A percentile compares a stretch with the other conserved stretches of the same genome.
phyloP scores from a whole-genome alignment of 2,797 vertebrate species.

The Heterohyrax brucei region DNA sequence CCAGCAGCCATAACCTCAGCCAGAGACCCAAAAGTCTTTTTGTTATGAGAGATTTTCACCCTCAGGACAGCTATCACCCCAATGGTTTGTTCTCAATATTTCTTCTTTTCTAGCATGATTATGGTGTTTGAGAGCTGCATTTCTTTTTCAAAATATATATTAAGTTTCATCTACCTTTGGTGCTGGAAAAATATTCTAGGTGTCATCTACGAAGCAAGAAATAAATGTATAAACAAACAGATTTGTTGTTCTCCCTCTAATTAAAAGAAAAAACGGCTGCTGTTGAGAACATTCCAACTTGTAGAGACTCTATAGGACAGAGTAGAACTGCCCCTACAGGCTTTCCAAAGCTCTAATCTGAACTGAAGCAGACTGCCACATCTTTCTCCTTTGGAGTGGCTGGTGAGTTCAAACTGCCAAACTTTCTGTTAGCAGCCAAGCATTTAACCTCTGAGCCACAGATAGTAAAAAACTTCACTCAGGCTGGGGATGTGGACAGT shows the following conservation, averaged over 20 bases:
- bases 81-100: not conserved
- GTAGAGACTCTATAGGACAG: too few species aligned
- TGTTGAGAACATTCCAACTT: too few species aligned
- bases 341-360: too few species aligned
- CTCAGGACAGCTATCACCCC: not conserved
- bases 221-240: not conserved
- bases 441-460: not conserved
- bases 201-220: not conserved
- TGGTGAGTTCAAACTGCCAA: too few species aligned
- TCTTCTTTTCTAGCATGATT: not conserved
- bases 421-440: too few species aligned
- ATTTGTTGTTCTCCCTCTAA: not conserved
- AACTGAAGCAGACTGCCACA: too few species aligned
- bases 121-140: not conserved
- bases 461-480: not conserved
- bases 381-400: too few species aligned
- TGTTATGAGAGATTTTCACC: not conserved
- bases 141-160: not conserved
- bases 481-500: too few species aligned
- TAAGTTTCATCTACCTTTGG: not conserved
- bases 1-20: not conserved
- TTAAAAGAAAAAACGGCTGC: too few species aligned
- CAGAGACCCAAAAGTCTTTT: not conserved
- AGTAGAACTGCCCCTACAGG: too few species aligned
- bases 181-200: not conserved